These are phyloP conservation scores for Entomobrya multifasciata DNA, from an alignment of 2,888 invertebrate genomes.

Conservation along the genomic window DNA sequence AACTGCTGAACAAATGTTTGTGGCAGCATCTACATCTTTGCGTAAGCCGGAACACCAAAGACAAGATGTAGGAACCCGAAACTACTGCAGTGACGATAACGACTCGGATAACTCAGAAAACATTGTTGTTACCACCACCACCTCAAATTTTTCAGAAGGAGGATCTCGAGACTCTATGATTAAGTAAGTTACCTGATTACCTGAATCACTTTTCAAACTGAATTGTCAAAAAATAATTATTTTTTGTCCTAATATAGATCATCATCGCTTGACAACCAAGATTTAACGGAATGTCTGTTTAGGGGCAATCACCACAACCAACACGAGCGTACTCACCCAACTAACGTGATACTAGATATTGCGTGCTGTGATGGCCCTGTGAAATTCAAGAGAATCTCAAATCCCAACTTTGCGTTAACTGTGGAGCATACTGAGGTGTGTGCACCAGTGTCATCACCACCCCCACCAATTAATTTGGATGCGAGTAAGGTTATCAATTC, in stretches of 20 bases:
- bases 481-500: not conserved
- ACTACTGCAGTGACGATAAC: slow-evolving; percentile 1
- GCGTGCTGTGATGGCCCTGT: slow-evolving; percentile 96
- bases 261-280: not conserved
- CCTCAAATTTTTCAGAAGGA: not conserved
- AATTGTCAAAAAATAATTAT: not conserved
- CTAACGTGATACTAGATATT: slow-evolving; percentile 86
- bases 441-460: slow-evolving; percentile 14
- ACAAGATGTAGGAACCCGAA: not conserved
- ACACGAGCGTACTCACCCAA: slow-evolving; percentile 14
- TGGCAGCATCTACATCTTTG: not conserved
- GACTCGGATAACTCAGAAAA: slow-evolving; percentile 57
- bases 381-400: slow-evolving; percentile 91
- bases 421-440: slow-evolving; percentile 79
- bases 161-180: not conserved
- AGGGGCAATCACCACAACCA: not conserved
- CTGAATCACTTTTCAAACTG: not conserved
- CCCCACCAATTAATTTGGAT: not conserved
- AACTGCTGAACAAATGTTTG: not conserved
- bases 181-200: not conserved
- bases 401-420: slow-evolving; percentile 87
- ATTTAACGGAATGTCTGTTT: not conserved
- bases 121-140: slow-evolving; percentile 47
- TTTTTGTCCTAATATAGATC: slow-evolving; percentile 18
- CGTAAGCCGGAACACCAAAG: not conserved